Base-by-base conservation (phyloP, 2,888 invertebrate genomes). In the Norana najaformis region DNA sequence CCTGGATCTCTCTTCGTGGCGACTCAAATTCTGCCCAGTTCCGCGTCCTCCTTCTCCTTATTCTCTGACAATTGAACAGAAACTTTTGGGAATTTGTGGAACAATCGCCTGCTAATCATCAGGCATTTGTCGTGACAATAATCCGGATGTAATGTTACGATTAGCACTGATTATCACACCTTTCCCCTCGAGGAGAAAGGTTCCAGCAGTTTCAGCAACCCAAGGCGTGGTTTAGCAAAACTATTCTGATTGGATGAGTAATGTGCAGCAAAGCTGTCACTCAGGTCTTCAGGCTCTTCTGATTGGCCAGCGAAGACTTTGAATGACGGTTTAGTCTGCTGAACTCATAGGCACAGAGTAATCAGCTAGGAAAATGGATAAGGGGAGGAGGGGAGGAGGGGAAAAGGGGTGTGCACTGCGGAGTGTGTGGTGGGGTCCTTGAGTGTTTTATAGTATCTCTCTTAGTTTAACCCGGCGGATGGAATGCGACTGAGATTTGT, bases 401-500 rank as follows among this genome's bases (percentile, higher is more conserved):
- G 69, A n/a, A 8, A n/a, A 69, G n/a, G 13, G 69, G 69, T 69
- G 30, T 69, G n/a, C 53, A 16, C 23, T 23, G 23, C 23, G 53
- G 53, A 11, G n/a, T 6, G 69, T 69, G 69, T 1, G 69, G 69
- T 69, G 69, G n/a, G 69, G 69, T 69, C 8, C n/a, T 69, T 30
- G 0, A 8, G 69, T 69, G 69, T 69, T 69, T 69, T 69, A 69
- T n/a, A n/a, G 69, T n/a, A 69, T 69, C 69, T n/a, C 69, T n/a
- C 69, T 69, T 69, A 69, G 69, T n/a, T 69, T 69, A 69, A 69
- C 69, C 69, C 69, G 69, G 69, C 69, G 30, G 69, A 69, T n/a
- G 69, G 69, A 69, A 69, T 69, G 69, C n/a, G 69, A 69, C 69
- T 69, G 69, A 69, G 69, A 69, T 69, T 69, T 69, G 69, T 69